Conservation (phyloP, 2,888 invertebrate species). For the Caradrina kadenii region DNA sequence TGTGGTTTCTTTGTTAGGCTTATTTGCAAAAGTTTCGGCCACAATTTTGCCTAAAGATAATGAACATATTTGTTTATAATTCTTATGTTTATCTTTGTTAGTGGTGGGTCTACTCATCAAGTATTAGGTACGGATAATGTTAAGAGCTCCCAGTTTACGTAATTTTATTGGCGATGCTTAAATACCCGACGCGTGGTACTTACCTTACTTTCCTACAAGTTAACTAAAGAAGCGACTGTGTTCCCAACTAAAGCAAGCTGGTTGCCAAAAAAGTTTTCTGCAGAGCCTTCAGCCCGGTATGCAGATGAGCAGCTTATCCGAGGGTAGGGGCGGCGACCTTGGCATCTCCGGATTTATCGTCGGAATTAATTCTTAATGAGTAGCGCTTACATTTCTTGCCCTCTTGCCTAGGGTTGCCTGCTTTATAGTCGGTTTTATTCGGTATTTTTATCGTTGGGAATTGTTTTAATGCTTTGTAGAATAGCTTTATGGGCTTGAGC, state of each 20-base stretch:
- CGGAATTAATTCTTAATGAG: slow-evolving; percentile 65
- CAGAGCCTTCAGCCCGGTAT: slow-evolving; percentile 35
- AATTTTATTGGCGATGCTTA: background rate
- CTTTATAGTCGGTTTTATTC: slow-evolving; percentile 47
- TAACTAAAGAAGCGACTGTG: slow-evolving; percentile 26
- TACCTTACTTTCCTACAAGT: background rate
- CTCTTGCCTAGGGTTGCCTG: slow-evolving; percentile 50
- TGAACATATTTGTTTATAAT: background rate
- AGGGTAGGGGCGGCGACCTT: slow-evolving; percentile 53
- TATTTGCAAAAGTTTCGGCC: slow-evolving; percentile 27
- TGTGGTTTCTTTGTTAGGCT: slow-evolving; percentile 26
- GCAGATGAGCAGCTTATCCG: slow-evolving; percentile 58
- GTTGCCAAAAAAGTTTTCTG: slow-evolving; percentile 42
- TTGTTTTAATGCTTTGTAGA: slow-evolving; percentile 44
- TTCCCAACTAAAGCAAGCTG: slow-evolving; percentile 20
- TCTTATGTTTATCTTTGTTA: background rate
- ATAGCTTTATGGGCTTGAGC: slow-evolving; percentile 38
- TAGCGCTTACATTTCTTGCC: slow-evolving; percentile 61
- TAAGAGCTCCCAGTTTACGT: background rate
- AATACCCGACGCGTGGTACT: background rate
- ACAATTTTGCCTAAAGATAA: slow-evolving; percentile 12
- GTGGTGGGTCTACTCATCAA: background rate
- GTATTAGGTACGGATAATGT: too few species aligned
- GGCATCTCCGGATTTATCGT: slow-evolving; percentile 56
- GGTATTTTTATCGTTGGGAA: slow-evolving; percentile 48